These are phyloP conservation scores for Lucifuga dentata DNA, from an alignment of 2,113 vertebrate genomes.

Conservation along the genomic window DNA sequence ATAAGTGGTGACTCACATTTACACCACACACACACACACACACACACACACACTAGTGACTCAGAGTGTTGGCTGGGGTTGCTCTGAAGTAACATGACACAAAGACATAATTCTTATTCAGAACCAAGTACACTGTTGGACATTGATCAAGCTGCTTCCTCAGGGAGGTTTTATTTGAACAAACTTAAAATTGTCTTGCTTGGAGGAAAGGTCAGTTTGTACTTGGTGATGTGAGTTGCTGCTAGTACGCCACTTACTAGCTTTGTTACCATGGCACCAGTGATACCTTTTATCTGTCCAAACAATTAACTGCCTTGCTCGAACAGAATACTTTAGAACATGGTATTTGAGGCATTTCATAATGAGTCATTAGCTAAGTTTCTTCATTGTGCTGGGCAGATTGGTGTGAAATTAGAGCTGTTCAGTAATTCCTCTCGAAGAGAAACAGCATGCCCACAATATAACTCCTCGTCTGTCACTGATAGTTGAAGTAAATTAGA, in stretches of 20 bases:
- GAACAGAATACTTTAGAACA: constrained; percentile 1
- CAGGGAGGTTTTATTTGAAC: constrained; percentile 6
- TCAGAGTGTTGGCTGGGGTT: constrained; percentile 51
- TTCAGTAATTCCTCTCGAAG: constrained; percentile 49
- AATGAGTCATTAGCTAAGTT: constrained; percentile 53
- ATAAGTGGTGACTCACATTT: constrained; percentile 68
- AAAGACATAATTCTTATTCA: constrained; percentile 38
- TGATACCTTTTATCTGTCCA: neutral
- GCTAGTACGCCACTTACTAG: constrained; percentile 3
- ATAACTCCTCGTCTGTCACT: constrained; percentile 57
- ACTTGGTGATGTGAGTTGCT: no score
- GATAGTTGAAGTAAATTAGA: constrained; percentile 62
- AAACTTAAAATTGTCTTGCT: neutral
- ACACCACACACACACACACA: constrained; percentile 25
- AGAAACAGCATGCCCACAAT: constrained; percentile 48
- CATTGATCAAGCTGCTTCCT: constrained; percentile 19
- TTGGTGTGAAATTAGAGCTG: constrained; percentile 46
- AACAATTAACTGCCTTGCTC: neutral
- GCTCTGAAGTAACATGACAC: constrained; percentile 56
- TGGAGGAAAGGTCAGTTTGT: constrained; percentile 2
- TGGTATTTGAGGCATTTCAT: constrained; percentile 27
- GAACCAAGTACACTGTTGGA: constrained; percentile 38
- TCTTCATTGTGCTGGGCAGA: constrained; percentile 35
- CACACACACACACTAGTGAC: constrained; percentile 37
- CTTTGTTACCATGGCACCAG: constrained; percentile 23